Evolutionary conservation across 2,888 invertebrate genomes (phyloP), one percentile per base, ranked within the genome.

Genomic region (Sepioteuthis lessoniana): DNA sequence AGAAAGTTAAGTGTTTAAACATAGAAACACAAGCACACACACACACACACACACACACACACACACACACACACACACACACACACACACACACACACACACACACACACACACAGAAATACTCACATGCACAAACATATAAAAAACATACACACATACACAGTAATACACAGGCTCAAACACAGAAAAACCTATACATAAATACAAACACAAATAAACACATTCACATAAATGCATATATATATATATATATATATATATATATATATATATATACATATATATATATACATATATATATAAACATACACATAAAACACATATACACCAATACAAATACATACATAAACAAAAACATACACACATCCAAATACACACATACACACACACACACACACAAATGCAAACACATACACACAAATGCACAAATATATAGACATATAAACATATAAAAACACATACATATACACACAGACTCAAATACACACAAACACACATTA

Each of bases 221-320:
- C n/a, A n/a, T n/a, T n/a, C 10, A 5, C 16, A 90, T 90, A 90
- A 8, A 90, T 90, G 16, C 16, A n/a, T 90, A n/a, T 16, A n/a
- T 90, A 90, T 90, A n/a, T 90, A 90, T 16, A 90, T 90, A 90
- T 90, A 90, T 90, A 90, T 90, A n/a, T 90, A n/a, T 90, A n/a
- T 90, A n/a, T 90, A 90, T 90, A n/a, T 90, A 90, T 90, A 90
- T 90, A 90, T 90, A 90, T 90, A n/a, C 16, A n/a, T 90, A n/a
- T 90, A n/a, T 90, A 90, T 90, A n/a, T 90, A 90, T 90, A 90
- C 16, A 90, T 90, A 90, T 90, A n/a, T 90, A n/a, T 16, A n/a
- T 90, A n/a, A 4, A 90, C 16, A 8, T 5, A 46, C 46, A 46
- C 5, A 46, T n/a, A n/a, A n/a, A n/a, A n/a, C 16, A 90, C 16